Evolutionary conservation across 2,113 vertebrate species (phyloP).

Genomic region (Eublepharis macularius): DNA sequence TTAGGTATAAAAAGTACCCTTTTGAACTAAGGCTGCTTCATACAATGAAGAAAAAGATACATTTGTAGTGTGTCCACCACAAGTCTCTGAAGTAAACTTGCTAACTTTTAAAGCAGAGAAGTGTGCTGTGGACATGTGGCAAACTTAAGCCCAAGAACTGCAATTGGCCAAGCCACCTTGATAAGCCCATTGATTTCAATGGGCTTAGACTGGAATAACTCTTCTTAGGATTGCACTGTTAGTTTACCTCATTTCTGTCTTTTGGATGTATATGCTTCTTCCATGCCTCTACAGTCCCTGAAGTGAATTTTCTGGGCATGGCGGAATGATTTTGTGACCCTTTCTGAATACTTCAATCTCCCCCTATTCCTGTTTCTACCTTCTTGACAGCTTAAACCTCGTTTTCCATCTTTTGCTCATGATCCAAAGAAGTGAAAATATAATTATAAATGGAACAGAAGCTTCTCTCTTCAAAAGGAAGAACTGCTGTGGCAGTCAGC

Average conservation of each 20-base stretch:
- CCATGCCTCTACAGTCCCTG: not conserved
- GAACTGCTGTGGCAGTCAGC: not conserved
- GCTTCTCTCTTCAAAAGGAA: not conserved
- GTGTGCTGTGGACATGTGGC: not conserved
- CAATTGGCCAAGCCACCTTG: not conserved
- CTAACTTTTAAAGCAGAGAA: not conserved
- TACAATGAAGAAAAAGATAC: not conserved
- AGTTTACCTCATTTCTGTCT: not conserved
- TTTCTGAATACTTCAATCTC: too few relatives aligned
- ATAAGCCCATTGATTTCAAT: too few relatives aligned
- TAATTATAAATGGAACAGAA: not conserved
- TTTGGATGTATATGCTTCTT: not conserved
- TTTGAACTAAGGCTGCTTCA: not conserved
- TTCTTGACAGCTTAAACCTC: too few relatives aligned
- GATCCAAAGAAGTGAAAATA: not conserved
- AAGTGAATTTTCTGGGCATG: not conserved
- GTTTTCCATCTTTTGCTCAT: not conserved
- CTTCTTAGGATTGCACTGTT: too few relatives aligned
- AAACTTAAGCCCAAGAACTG: not conserved
- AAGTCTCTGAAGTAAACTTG: not conserved
- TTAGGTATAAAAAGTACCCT: constrained; percentile 32
- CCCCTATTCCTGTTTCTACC: too few relatives aligned
- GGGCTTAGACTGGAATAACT: too few relatives aligned
- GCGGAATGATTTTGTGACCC: too few relatives aligned
- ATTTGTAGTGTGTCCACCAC: not conserved